These are phyloP conservation scores for Mola mola DNA, from an alignment of 2,113 vertebrate species.

Conservation along the genomic window DNA sequence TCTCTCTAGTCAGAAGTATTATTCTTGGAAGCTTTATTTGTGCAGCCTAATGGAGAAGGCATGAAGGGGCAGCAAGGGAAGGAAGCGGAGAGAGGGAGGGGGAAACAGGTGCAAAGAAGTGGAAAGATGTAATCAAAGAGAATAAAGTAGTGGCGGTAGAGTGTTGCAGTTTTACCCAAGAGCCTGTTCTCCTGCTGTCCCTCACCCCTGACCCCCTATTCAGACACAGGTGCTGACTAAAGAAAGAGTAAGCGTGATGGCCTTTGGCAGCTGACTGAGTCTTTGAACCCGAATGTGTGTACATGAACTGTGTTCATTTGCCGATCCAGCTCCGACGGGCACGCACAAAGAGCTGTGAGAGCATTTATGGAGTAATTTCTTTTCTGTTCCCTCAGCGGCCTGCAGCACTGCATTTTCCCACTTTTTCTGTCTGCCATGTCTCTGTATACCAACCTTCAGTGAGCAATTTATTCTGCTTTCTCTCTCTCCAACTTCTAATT, in stretches of 20 bases:
- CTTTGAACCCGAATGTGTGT: neutral
- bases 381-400: conserved; percentile 4
- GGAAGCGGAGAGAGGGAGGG: neutral
- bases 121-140: conserved; percentile 56
- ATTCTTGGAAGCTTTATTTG: conserved; percentile 50
- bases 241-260: neutral
- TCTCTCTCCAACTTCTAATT: conserved; percentile 12
- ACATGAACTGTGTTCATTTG: conserved; percentile 5
- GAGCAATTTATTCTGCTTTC: conserved; percentile 2
- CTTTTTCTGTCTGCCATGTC: neutral
- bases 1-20: conserved; percentile 46
- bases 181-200: conserved; percentile 36
- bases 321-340: neutral
- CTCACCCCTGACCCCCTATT: conserved; percentile 44
- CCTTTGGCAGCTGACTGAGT: conserved; percentile 13
- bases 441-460: conserved; percentile 13
- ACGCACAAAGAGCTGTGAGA: conserved; percentile 6
- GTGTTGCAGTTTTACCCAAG: conserved; percentile 38
- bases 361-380: conserved; percentile 26
- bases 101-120: conserved; percentile 38
- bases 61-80: conserved; percentile 17
- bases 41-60: conserved; percentile 15
- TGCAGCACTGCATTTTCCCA: conserved; percentile 3
- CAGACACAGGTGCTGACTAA: neutral
- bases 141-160: conserved; percentile 47